Evolutionary conservation across 2,888 invertebrate genomes (phyloP).

Genomic region (Dasypolia templi): DNA sequence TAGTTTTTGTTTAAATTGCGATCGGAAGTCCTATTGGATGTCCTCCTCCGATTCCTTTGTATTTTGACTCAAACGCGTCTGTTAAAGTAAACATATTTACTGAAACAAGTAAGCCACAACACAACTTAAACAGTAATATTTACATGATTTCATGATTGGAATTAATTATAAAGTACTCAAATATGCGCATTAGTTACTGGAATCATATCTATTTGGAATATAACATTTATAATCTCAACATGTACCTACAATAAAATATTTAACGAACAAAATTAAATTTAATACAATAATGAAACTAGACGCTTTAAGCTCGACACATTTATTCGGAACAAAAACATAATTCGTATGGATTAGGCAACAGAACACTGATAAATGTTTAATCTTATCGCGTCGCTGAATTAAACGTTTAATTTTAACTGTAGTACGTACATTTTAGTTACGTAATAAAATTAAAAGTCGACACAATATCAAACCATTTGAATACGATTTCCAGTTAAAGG

Average conservation of each 20-base stretch:
- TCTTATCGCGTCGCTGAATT: not conserved
- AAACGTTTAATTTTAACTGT: not conserved
- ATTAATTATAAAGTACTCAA: constrained; percentile 19
- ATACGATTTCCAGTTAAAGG: no score
- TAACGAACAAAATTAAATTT: constrained; percentile 7
- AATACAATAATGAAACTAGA: constrained; percentile 1
- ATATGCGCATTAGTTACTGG: constrained; percentile 32
- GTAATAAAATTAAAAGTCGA: no score
- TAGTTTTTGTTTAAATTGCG: no score
- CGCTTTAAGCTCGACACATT: constrained; percentile 4
- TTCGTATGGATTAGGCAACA: constrained; percentile 23
- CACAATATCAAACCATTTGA: no score
- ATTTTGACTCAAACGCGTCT: no score
- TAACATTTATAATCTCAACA: not conserved
- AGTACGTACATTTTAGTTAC: no score
- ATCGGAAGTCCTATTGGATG: no score
- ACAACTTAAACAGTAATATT: constrained; percentile 18
- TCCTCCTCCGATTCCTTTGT: no score
- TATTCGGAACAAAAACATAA: constrained; percentile 39
- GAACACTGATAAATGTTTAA: constrained; percentile 31
- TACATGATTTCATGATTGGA: constrained; percentile 15
- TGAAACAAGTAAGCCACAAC: not conserved
- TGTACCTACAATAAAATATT: constrained; percentile 2
- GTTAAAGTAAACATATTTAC: not conserved
- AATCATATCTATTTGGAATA: constrained; percentile 5